Base-by-base conservation (phyloP, 2,113 vertebrate species). In the Deroptyus accipitrinus region DNA sequence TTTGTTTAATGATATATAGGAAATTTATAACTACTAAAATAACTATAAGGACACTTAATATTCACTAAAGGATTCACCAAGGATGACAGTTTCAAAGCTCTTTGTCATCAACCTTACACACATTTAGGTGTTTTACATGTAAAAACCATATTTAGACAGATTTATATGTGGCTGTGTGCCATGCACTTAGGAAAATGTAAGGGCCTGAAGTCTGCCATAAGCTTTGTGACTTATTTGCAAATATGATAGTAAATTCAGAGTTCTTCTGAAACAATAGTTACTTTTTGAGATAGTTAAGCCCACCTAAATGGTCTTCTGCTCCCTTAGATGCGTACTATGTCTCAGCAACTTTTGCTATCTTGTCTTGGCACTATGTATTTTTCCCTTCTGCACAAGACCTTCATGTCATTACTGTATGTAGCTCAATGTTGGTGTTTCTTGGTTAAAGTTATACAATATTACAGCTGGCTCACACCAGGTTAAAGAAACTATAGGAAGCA, bases 361-460 rank as follows among this genome's bases (percentile, higher is more conserved):
- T 78, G 62, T 42, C 67, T 61, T 69, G 54, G 42, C 28, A 48
- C 27, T 59, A 19, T 30, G 19, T 19, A n/a, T 39, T 73, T 41
- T 10, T 18, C 10, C 15, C 11, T 18, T 46, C 33, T 59, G 66
- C 27, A 54, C 1, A 2, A 59, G 4, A 2, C 17, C 69, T 81
- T 59, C 33, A 5, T n/a, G 17, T 41, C 75, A 18, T 63, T 70
- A 18, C 35, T 37, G 10, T 27, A 20, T 27, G 16, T 20, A 31
- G 1, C 6, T 76, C 33, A 41, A 0, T 18, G n/a, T 0, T 39
- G 23, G 7, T 6, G 0, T 0, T 24, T 35, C 63, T 74, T 63
- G 15, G 17, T 54, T 28, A 9, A 78, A 78, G 22, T 41, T 55
- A 55, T 66, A 17, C 46, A 54, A 0, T 37, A 46, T 62, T 70